phyloP scores from a whole-genome alignment of 1,140 invertebrate genomes.

The Adelges cooleyi region DNA sequence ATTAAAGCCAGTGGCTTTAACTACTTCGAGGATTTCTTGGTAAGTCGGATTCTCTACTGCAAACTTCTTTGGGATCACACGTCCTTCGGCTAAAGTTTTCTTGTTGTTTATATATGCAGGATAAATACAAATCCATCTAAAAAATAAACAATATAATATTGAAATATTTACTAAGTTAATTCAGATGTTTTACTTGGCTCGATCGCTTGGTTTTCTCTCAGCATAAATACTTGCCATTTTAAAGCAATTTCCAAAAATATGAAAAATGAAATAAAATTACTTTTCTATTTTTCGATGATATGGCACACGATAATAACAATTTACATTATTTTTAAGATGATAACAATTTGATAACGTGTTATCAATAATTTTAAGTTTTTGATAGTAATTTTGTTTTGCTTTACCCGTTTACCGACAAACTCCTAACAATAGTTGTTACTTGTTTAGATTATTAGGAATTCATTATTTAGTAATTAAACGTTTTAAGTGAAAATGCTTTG shows the following conservation, averaged over 20 bases:
- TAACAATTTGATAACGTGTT: too few relatives aligned
- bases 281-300: background rate
- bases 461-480: too few relatives aligned
- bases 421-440: too few relatives aligned
- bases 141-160: constrained; percentile 34
- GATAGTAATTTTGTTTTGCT: too few relatives aligned
- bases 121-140: constrained; percentile 92
- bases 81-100: constrained; percentile 75
- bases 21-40: constrained; percentile 85
- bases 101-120: constrained; percentile 92
- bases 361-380: too few relatives aligned
- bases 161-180: background rate
- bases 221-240: constrained; percentile 13
- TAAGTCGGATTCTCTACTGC: constrained; percentile 90
- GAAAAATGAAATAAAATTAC: background rate
- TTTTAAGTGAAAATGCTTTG: too few relatives aligned
- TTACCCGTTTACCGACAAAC: too few relatives aligned
- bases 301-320: too few relatives aligned
- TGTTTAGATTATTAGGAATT: too few relatives aligned
- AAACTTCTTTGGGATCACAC: constrained; percentile 68
- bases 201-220: constrained; percentile 26
- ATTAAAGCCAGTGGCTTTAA: constrained; percentile 65
- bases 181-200: constrained; percentile 1
- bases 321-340: too few relatives aligned
- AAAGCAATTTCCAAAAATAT: background rate